These are phyloP conservation scores for Holacanthus passer DNA, from an alignment of 2,113 vertebrate genomes.

Conservation along the genomic window DNA sequence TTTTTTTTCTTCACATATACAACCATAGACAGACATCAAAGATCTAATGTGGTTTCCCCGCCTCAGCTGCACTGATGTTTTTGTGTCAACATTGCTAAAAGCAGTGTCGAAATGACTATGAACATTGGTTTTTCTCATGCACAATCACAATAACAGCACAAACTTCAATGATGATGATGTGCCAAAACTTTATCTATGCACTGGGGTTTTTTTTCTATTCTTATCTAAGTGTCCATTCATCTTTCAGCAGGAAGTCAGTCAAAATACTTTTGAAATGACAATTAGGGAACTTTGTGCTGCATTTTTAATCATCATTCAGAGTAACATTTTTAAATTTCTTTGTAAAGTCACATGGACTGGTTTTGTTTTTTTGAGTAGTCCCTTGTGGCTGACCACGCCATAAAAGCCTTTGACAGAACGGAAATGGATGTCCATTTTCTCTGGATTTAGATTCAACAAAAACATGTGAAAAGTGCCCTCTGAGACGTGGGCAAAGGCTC, in stretches of 20 bases:
- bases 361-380: background rate
- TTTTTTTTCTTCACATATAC: constrained; percentile 7
- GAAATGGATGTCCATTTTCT: constrained; percentile 53
- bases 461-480: constrained; percentile 31
- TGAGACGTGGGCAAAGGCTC: constrained; percentile 16
- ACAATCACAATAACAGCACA: background rate
- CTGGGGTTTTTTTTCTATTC: background rate
- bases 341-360: background rate
- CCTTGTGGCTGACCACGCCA: constrained; percentile 45
- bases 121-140: background rate
- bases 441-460: constrained; percentile 50
- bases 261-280: constrained; percentile 10
- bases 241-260: constrained; percentile 12
- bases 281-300: background rate
- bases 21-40: constrained; percentile 40
- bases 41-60: constrained; percentile 34
- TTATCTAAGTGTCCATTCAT: constrained; percentile 15
- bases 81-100: constrained; percentile 12
- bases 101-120: background rate
- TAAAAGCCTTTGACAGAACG: constrained; percentile 35
- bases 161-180: background rate
- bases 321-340: background rate
- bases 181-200: background rate
- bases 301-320: background rate
- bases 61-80: background rate